Conservation (phyloP, 1,140 invertebrate genomes). For the Colletes latitarsis region DNA sequence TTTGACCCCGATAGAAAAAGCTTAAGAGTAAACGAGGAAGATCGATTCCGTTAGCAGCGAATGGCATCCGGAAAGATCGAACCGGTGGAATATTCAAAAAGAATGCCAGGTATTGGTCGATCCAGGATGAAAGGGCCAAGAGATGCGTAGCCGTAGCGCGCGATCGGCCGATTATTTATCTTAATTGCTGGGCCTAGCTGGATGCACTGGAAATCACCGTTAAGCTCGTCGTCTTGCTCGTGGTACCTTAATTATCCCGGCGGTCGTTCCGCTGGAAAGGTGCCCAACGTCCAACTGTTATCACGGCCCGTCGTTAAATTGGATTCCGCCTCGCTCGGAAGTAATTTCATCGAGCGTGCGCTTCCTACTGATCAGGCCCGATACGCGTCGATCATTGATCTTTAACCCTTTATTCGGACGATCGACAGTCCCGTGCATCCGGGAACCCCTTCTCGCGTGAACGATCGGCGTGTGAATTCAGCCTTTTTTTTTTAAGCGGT, state of each 20-base stretch:
- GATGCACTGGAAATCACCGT: conserved; percentile 61
- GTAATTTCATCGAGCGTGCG: conserved; percentile 37
- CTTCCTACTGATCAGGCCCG: conserved; percentile 33
- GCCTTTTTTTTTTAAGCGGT: too few relatives aligned
- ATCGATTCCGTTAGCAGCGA: too few relatives aligned
- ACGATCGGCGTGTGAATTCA: not conserved
- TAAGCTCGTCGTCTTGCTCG: conserved; percentile 57
- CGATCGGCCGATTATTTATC: conserved; percentile 66
- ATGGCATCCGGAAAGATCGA: not conserved
- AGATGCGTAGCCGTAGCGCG: conserved; percentile 13
- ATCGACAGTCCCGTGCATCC: conserved; percentile 1
- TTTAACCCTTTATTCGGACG: conserved; percentile 15
- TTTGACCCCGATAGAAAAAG: too few relatives aligned
- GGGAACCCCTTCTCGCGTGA: not conserved
- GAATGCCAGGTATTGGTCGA: conserved; percentile 12
- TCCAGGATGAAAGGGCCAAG: not conserved
- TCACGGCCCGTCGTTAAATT: conserved; percentile 42
- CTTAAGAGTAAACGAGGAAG: too few relatives aligned
- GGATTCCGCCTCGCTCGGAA: conserved; percentile 43
- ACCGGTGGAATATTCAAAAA: not conserved
- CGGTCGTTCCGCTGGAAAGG: conserved; percentile 43
- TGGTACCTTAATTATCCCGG: conserved; percentile 65
- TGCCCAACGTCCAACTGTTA: conserved; percentile 44
- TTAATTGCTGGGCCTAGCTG: conserved; percentile 57
- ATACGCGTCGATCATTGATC: conserved; percentile 35